Conservation (phyloP, 2,888 invertebrate species). For the Nudaria mundana region DNA sequence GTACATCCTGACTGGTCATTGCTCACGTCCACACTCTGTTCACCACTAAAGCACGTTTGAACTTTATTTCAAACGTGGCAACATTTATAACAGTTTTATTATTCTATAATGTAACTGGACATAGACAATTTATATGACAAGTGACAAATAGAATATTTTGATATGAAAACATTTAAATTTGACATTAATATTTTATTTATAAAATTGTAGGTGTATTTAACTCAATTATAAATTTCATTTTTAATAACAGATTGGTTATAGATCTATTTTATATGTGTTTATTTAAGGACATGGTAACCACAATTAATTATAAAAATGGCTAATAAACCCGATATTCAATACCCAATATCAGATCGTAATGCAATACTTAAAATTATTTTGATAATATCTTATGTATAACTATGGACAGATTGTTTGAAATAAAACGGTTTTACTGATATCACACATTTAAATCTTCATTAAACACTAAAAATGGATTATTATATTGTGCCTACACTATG, state of each 20-base stretch:
- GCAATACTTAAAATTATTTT: conserved; percentile 36
- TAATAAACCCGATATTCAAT: conserved; percentile 18
- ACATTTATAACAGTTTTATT: too few relatives aligned
- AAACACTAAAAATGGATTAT: conserved; percentile 38
- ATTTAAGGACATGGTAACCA: conserved; percentile 3
- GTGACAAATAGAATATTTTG: conserved; percentile 19
- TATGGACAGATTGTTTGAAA: conserved; percentile 68
- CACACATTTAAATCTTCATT: conserved; percentile 47
- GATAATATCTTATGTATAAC: conserved; percentile 37
- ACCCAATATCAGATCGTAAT: conserved; percentile 24
- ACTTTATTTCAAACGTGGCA: too few relatives aligned
- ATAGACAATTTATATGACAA: conserved; percentile 17
- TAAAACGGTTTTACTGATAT: conserved; percentile 53
- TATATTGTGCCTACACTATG: conserved; percentile 23
- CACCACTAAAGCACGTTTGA: too few relatives aligned
- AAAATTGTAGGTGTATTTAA: conserved; percentile 20
- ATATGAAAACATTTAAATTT: conserved; percentile 18
- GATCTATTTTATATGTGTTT: not conserved
- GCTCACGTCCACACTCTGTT: too few relatives aligned
- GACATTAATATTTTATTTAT: conserved; percentile 17
- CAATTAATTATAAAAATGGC: conserved; percentile 13
- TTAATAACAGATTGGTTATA: too few relatives aligned
- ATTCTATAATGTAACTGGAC: too few relatives aligned
- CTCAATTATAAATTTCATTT: conserved; percentile 18
- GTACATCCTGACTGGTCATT: too few relatives aligned